Evolutionary conservation across 92 coral and sea anemone species (phyloP).

Genomic region (Porites divaricata): DNA sequence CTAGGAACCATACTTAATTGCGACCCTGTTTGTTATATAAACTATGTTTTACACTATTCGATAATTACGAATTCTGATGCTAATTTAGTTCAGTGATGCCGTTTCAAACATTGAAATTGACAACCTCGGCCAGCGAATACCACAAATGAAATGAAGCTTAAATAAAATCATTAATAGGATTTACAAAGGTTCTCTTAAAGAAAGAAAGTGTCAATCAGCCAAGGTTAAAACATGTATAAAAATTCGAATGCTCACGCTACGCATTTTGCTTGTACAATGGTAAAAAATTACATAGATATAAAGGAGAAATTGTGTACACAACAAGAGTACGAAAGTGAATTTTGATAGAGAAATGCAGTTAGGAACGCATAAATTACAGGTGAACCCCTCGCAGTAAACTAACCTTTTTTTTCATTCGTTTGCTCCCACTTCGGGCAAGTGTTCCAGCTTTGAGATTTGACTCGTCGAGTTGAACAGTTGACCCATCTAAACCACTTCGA

Average conservation of each 20-base stretch:
- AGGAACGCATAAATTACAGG: background rate
- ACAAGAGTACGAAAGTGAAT: slow-evolving; percentile 18
- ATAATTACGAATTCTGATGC: slow-evolving; percentile 30
- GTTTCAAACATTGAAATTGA: slow-evolving; percentile 6
- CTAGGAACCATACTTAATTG: background rate
- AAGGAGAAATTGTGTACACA: background rate
- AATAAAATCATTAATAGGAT: background rate
- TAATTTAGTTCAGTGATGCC: slow-evolving; percentile 5
- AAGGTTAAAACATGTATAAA: background rate
- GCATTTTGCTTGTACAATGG: background rate
- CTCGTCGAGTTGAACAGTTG: slow-evolving; percentile 90
- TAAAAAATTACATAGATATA: background rate
- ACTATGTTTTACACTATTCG: background rate
- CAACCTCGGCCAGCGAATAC: background rate
- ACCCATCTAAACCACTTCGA: slow-evolving; percentile 94
- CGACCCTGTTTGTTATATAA: slow-evolving; percentile 18
- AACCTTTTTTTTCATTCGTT: slow-evolving; percentile 96
- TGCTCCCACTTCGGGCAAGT: slow-evolving; percentile 96
- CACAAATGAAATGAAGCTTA: slow-evolving; percentile 8
- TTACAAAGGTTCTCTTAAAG: background rate
- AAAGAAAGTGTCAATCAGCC: slow-evolving; percentile 2
- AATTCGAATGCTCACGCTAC: background rate
- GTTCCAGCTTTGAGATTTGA: slow-evolving; percentile 93
- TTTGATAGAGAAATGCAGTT: background rate
- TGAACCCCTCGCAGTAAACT: slow-evolving; percentile 6